Evolutionary conservation across 53 echinoderm and acorn worm genomes (phyloP), one percentile per base, ranked within the genome.

Genomic region (Paracentrotus lividus): DNA sequence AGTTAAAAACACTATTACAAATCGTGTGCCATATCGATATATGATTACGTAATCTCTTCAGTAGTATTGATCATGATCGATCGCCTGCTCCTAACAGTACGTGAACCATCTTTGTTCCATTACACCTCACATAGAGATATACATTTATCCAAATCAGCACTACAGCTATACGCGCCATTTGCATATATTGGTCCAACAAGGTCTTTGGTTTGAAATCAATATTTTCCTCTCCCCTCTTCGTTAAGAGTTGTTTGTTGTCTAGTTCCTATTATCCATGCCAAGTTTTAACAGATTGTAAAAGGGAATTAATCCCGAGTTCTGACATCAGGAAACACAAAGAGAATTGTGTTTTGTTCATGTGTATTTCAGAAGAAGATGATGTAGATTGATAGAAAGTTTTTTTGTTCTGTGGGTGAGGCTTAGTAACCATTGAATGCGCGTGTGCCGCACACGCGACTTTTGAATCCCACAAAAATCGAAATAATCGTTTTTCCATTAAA

Each of bases 171-270:
- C 3, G 57, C 33, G 42, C 40, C 20, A 92, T 92, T 92, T 92
- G 92, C 92, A 92, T 92, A 92, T 92, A 92, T 92, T 92, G 92
- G 92, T 57, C 92, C 92, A 92, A 92, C 92, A 92, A 42, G 92
- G 64, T 88, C 72, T 68, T 69, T 31, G 26, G 52, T 72, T 33
- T 67, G 66, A 40, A 56, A 92, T 92, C 92, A 77, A 92, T 92
- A 90, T 92, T 92, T 92, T 75, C 45, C n/a, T 42, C n/a, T 49
- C 47, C 45, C 81, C 68, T n/a, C 90, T 90, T 90, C 72, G 90
- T 90, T 90, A 90, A 67, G 49, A 69, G 68, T 26, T 88, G 72
- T 52, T 69, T 90, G 90, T 90, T 90, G 88, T 59, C 43, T 43
- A 12, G 32, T 58, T n/a, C 88, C 44, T 18, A 42, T 88, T 57